phyloP scores from a whole-genome alignment of 2,113 vertebrate species.

The Microtus ochrogaster region DNA sequence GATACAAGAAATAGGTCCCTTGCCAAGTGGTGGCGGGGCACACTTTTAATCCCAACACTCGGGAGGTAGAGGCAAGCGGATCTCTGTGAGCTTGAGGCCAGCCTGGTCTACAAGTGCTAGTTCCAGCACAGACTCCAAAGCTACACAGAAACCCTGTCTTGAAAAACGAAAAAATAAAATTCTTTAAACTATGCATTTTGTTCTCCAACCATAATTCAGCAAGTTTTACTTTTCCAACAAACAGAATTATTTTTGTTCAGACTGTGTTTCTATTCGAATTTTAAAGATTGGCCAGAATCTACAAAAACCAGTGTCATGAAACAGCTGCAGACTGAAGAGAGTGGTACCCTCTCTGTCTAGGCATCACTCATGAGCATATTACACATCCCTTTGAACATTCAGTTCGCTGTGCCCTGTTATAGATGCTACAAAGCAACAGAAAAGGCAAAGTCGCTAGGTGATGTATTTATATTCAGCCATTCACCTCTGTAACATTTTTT shows the following conservation, averaged over 20 bases:
- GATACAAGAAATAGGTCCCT: neutral
- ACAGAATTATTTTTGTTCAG: slow-evolving; percentile 26
- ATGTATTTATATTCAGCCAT: neutral
- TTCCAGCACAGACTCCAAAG: no score
- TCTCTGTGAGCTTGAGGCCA: no score
- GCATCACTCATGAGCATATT: neutral
- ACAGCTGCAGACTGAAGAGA: neutral
- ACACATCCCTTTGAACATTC: neutral
- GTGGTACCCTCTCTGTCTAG: neutral
- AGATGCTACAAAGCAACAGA: neutral
- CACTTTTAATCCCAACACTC: no score
- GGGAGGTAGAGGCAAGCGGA: no score
- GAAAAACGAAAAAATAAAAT: no score
- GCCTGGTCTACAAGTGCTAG: no score
- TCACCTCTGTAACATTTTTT: neutral
- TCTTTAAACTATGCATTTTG: slow-evolving; percentile 33
- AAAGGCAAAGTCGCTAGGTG: neutral
- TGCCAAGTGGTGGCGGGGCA: no score
- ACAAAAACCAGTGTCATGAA: neutral
- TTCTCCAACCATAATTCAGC: neutral
- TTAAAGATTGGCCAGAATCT: neutral
- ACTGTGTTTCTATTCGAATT: slow-evolving; percentile 33
- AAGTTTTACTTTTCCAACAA: slow-evolving; percentile 38
- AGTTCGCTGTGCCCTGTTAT: neutral
- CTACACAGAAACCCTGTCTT: no score